phyloP scores from a whole-genome alignment of 2,113 vertebrate species.

The Cairina moschata region DNA sequence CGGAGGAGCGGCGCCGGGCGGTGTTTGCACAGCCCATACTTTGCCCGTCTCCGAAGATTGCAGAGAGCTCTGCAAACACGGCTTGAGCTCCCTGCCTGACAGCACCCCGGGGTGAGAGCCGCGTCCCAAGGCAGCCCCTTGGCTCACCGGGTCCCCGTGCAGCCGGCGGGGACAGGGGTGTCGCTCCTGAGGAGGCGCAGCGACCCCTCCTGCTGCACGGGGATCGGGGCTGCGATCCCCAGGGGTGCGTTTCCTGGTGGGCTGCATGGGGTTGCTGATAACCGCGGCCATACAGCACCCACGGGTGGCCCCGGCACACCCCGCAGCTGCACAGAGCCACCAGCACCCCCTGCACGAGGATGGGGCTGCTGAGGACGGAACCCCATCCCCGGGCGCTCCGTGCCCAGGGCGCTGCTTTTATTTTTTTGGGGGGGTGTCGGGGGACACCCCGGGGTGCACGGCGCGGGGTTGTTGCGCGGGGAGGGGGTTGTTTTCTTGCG shows the following conservation, averaged over 20 bases:
- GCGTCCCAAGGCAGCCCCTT: not conserved
- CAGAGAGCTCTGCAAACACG: constrained; percentile 52
- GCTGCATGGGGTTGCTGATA: not conserved
- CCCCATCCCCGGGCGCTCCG: too few species aligned
- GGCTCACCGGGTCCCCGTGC: too few species aligned
- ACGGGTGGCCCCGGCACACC: fast-evolving
- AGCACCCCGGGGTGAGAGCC: not conserved
- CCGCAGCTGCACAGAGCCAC: fast-evolving
- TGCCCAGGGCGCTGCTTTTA: too few species aligned
- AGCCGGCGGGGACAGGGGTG: fast-evolving
- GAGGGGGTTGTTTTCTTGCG: not conserved
- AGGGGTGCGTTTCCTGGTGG: not conserved
- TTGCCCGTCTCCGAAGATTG: not conserved
- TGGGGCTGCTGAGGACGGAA: fast-evolving
- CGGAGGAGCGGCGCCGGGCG: constrained; percentile 49
- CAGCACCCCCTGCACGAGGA: not conserved
- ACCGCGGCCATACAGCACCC: not conserved
- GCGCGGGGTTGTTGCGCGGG: not conserved
- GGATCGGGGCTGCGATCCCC: not conserved
- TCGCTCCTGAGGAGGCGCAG: fast-evolving
- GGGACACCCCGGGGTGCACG: not conserved
- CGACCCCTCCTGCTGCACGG: fast-evolving
- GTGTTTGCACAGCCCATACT: constrained; percentile 68
- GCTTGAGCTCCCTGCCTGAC: fast-evolving
- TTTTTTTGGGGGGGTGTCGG: not conserved